A percentile compares a stretch with the other conserved stretches of the same genome.
These are phyloP conservation scores for Elaeidobius kamerunicus DNA, from an alignment of 2,888 invertebrate species.

Conservation along the genomic window DNA sequence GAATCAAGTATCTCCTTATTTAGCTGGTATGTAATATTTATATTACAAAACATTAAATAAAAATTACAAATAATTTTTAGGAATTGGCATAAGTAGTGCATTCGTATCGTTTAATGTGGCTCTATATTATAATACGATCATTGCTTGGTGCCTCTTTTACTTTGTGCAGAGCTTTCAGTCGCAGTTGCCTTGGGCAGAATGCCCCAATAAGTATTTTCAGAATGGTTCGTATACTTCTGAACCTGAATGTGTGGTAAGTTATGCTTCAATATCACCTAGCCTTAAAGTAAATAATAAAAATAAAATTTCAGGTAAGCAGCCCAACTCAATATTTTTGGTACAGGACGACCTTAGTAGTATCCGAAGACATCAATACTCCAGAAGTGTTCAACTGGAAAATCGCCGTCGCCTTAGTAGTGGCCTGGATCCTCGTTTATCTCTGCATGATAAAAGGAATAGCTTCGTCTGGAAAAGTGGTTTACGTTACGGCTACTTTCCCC, in stretches of 20 bases:
- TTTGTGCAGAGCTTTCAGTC: slow-evolving; percentile 91
- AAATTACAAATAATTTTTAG: too few relatives aligned
- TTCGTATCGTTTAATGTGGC: slow-evolving; percentile 96
- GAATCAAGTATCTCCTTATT: slow-evolving; percentile 88
- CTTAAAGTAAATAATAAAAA: too few relatives aligned
- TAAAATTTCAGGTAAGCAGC: slow-evolving; percentile 70
- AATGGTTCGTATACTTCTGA: slow-evolving; percentile 77
- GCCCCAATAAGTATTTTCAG: slow-evolving; percentile 77
- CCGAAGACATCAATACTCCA: slow-evolving; percentile 82
- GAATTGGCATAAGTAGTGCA: slow-evolving; percentile 91
- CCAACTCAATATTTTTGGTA: slow-evolving; percentile 97
- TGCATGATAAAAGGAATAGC: slow-evolving; percentile 98
- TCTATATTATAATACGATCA: slow-evolving; percentile 95
- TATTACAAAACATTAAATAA: too few relatives aligned
- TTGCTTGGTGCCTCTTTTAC: slow-evolving; percentile 96
- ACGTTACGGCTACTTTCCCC: slow-evolving; percentile 95
- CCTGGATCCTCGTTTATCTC: slow-evolving; percentile 93
- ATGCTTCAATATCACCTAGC: too few relatives aligned
- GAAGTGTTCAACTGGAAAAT: slow-evolving; percentile 91
- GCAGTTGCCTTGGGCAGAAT: slow-evolving; percentile 88
- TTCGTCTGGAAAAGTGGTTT: slow-evolving; percentile 94
- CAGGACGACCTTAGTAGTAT: slow-evolving; percentile 85
- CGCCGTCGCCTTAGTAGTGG: slow-evolving; percentile 77
- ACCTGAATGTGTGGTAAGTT: slow-evolving; percentile 78
- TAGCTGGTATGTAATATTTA: slow-evolving; percentile 59